Percentiles rank a stretch among this genome's conserved stretches.
These are phyloP conservation scores for Ataeniobius toweri DNA, from an alignment of 2,797 vertebrate species.

Conservation along the genomic window DNA sequence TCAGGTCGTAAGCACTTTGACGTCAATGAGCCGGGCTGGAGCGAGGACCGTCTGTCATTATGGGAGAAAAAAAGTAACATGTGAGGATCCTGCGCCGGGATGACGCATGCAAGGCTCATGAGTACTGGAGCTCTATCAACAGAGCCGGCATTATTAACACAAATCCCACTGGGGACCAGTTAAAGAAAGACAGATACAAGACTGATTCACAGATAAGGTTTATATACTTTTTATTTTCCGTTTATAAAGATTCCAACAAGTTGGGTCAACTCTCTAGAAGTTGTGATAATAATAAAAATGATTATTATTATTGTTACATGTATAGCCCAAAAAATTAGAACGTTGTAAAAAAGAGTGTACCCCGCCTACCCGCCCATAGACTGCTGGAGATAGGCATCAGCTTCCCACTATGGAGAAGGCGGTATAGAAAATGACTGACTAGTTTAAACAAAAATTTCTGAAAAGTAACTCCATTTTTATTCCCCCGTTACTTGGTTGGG, in stretches of 20 bases:
- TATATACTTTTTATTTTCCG: not conserved
- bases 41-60: constrained; percentile 33
- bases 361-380: no score
- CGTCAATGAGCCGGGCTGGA: constrained; percentile 67
- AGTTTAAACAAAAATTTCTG: no score
- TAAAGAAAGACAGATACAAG: not conserved
- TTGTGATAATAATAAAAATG: no score
- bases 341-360: no score
- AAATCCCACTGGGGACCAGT: not conserved
- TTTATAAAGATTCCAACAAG: not conserved
- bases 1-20: constrained; percentile 59
- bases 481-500: no score
- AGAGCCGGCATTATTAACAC: not conserved
- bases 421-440: no score
- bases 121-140: not conserved
- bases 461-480: no score
- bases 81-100: constrained; percentile 30
- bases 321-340: no score
- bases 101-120: constrained; percentile 47
- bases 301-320: no score
- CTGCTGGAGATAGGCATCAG: no score
- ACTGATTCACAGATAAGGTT: not conserved
- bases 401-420: no score
- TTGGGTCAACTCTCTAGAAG: not conserved
- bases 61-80: constrained; percentile 23